These are phyloP conservation scores for Dolichopus griseipennis DNA, from an alignment of 2,888 invertebrate genomes.

Conservation along the genomic window DNA sequence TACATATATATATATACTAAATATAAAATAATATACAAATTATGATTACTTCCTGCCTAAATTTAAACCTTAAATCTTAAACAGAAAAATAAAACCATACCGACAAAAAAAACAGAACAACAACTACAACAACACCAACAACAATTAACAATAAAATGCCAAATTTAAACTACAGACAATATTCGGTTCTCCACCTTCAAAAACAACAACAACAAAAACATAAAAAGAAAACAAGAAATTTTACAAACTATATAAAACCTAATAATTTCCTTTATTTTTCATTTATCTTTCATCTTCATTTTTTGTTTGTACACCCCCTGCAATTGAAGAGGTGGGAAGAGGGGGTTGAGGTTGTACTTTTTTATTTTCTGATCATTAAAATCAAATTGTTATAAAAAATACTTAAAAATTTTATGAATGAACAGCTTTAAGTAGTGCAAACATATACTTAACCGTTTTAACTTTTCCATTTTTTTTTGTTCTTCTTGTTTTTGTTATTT, in stretches of 20 bases:
- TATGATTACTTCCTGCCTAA: too few relatives aligned
- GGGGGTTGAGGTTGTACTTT: too few relatives aligned
- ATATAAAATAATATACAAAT: too few relatives aligned
- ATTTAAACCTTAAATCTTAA: too few relatives aligned
- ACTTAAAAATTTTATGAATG: conserved; percentile 3
- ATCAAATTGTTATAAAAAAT: not conserved
- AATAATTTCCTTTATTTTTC: not conserved
- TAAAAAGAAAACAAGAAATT: too few relatives aligned
- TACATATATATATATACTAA: too few relatives aligned
- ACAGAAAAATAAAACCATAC: too few relatives aligned
- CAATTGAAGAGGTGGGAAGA: too few relatives aligned
- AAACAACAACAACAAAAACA: too few relatives aligned
- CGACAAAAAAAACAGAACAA: too few relatives aligned
- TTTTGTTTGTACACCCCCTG: not conserved
- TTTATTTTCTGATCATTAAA: not conserved
- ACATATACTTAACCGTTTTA: not conserved
- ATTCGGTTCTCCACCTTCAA: too few relatives aligned
- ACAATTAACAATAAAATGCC: not conserved
- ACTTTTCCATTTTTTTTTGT: not conserved
- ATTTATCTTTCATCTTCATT: not conserved
- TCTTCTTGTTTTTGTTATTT: not conserved
- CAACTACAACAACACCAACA: too few relatives aligned
- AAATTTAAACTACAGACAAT: not conserved
- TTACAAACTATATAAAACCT: not conserved
- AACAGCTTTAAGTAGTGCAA: not conserved